These are phyloP conservation scores for Disparrhopalites patrizii DNA, from an alignment of 2,888 invertebrate genomes.

Conservation along the genomic window DNA sequence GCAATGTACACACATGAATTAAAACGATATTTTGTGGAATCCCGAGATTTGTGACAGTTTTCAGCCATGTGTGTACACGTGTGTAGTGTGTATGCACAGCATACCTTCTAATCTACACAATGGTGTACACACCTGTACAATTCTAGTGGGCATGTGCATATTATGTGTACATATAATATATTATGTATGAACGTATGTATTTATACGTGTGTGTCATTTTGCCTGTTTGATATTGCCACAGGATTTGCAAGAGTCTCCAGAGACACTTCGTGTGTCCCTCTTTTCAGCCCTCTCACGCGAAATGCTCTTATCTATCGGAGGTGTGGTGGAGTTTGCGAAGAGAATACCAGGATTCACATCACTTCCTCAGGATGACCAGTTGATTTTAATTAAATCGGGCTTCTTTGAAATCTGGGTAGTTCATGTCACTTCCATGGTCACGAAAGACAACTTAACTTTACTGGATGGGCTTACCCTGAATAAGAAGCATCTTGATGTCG, in stretches of 20 bases:
- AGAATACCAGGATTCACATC: slow-evolving; percentile 84
- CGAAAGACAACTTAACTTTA: slow-evolving; percentile 69
- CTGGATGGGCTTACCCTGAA: slow-evolving; percentile 83
- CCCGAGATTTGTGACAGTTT: too few relatives aligned
- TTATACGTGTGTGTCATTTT: too few relatives aligned
- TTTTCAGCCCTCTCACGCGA: slow-evolving; percentile 85
- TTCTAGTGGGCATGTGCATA: too few relatives aligned
- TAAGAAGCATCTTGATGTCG: slow-evolving; percentile 74
- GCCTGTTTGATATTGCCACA: slow-evolving; percentile 19
- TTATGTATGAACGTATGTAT: too few relatives aligned
- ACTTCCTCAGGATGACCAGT: slow-evolving; percentile 90
- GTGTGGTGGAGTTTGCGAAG: slow-evolving; percentile 95
- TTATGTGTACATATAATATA: too few relatives aligned
- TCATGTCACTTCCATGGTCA: slow-evolving; percentile 72
- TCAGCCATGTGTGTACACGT: too few relatives aligned
- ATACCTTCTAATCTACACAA: too few relatives aligned
- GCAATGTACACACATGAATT: too few relatives aligned
- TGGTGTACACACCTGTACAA: too few relatives aligned
- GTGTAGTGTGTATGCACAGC: too few relatives aligned
- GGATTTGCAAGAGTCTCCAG: slow-evolving; percentile 55
- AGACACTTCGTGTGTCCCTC: slow-evolving; percentile 72
- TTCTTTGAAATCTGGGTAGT: slow-evolving; percentile 96
- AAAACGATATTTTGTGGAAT: too few relatives aligned
- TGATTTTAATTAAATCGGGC: slow-evolving; percentile 91
- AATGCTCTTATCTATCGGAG: slow-evolving; percentile 84